Base-by-base conservation (phyloP, 2,113 vertebrate genomes). In the Daphoenositta chrysoptera region DNA sequence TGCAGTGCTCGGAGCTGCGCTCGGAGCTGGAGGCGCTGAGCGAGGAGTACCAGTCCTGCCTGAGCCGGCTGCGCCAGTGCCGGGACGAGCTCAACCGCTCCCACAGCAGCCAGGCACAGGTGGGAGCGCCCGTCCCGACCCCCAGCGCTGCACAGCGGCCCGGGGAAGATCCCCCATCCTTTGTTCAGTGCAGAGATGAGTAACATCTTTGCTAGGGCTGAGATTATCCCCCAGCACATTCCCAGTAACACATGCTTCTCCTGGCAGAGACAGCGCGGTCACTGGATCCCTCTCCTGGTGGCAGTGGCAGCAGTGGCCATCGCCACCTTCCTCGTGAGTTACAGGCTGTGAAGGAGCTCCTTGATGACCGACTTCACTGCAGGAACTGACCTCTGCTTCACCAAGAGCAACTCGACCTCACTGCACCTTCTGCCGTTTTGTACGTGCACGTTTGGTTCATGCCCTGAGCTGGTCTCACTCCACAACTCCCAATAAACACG, bases 1-100 rank as follows among this genome's bases (percentile, higher is more conserved):
- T 10, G 17, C 95, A 99, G 99, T 99, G 98, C 93, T 87, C 33
- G 83, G 98, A 98, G 91, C 97, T 99, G 94, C 98, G 98, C 89
- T 79, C 57, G 2, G 98, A 99, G 93, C 96, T 99, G 95, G 98
- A 98, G 68, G 83, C 89, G 42, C 96, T 99, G 96, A 97, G 98
- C 47, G 97, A 98, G 56, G 98, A 99, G 96, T 99, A 98, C 88
- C 97, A 94, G 77, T 98, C 97, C 93, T 99, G 98, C 96, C 98
- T 98, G 96, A 94, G 26, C 66, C 98, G 98, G 71, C 97, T 99
- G 97, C 97, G 97, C 58, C 98, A 98, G 96, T 99, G 98, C 95
- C 98, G 98, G 18, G 98, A 99, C 1, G 98, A 99, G 87, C 97
- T 99, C 65, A 98, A 94, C 83, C 96, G 57, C 50, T 84, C 19